Evolutionary conservation across 2,888 invertebrate species (phyloP).

Genomic region (Ligdia adustata): DNA sequence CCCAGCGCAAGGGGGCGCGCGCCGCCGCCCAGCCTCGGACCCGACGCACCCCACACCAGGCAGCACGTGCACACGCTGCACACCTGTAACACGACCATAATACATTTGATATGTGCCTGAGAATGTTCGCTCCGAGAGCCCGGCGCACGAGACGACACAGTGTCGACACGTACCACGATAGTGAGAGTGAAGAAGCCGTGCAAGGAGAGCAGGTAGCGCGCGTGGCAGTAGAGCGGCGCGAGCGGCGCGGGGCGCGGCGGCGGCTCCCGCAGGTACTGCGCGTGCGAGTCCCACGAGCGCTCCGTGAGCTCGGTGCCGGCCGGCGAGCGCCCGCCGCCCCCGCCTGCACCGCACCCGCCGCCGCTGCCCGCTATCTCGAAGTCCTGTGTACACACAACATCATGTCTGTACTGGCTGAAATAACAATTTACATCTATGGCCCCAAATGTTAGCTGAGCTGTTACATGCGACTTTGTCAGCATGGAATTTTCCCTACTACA

Average conservation of each 20-base stretch:
- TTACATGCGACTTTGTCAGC: too few relatives aligned
- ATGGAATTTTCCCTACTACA: too few relatives aligned
- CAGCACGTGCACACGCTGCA: conserved; percentile 48
- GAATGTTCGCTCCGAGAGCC: too few relatives aligned
- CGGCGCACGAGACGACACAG: background rate
- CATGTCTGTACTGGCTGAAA: too few relatives aligned
- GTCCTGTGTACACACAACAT: conserved; percentile 54
- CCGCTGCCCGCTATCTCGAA: conserved; percentile 84
- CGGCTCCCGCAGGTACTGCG: conserved; percentile 74
- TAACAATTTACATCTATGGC: too few relatives aligned
- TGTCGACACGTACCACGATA: conserved; percentile 37
- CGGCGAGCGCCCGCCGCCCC: conserved; percentile 72
- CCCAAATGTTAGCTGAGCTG: too few relatives aligned
- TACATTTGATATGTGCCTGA: background rate
- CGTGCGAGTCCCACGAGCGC: conserved; percentile 82
- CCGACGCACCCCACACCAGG: conserved; percentile 58
- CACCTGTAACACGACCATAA: conserved; percentile 38
- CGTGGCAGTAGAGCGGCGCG: conserved; percentile 76
- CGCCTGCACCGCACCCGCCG: conserved; percentile 66
- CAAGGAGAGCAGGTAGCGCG: conserved; percentile 27
- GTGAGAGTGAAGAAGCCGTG: conserved; percentile 36
- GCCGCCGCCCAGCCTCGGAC: conserved; percentile 50
- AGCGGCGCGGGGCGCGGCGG: conserved; percentile 64
- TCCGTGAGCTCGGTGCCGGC: conserved; percentile 75
- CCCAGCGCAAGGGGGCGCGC: conserved; percentile 72